These are phyloP conservation scores for Kryptopterus vitreolus DNA, from an alignment of 2,797 vertebrate genomes.

Conservation along the genomic window DNA sequence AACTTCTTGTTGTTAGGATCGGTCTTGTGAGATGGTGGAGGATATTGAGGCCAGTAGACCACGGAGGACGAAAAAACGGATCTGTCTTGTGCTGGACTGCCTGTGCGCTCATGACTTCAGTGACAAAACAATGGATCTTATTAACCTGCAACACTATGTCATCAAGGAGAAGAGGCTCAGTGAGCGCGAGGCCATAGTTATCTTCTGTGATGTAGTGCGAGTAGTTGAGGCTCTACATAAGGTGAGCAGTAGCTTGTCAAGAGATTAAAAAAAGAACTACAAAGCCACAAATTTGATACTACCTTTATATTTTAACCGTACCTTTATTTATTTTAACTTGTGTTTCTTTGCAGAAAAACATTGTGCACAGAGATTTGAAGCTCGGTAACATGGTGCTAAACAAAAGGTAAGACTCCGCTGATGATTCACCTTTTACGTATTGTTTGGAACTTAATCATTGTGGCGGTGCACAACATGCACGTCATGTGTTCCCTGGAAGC, in stretches of 20 bases:
- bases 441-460: slow-evolving; percentile 23
- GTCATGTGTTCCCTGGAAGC: slow-evolving; percentile 54
- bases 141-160: slow-evolving; percentile 99
- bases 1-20: slow-evolving; percentile 75
- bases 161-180: slow-evolving; percentile 98
- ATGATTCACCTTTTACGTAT: neutral
- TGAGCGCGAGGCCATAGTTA: slow-evolving; percentile 94
- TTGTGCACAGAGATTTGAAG: slow-evolving; percentile 98
- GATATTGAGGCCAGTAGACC: slow-evolving; percentile 87
- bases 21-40: slow-evolving; percentile 91
- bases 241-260: slow-evolving; percentile 67
- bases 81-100: slow-evolving; percentile 97
- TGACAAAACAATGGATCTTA: slow-evolving; percentile 96
- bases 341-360: slow-evolving; percentile 87
- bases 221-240: slow-evolving; percentile 98
- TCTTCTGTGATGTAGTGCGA: slow-evolving; percentile 97
- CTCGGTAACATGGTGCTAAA: slow-evolving; percentile 99
- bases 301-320: neutral
- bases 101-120: slow-evolving; percentile 97
- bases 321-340: neutral
- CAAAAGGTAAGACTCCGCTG: slow-evolving; percentile 84
- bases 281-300: neutral
- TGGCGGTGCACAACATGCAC: slow-evolving; percentile 41
- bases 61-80: slow-evolving; percentile 93
- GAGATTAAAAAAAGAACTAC: too few relatives aligned